A percentile compares a stretch with the other conserved stretches of the same genome.
Evolutionary conservation across 2,888 invertebrate genomes (phyloP).

Genomic region (Iselma pallidipennis): DNA sequence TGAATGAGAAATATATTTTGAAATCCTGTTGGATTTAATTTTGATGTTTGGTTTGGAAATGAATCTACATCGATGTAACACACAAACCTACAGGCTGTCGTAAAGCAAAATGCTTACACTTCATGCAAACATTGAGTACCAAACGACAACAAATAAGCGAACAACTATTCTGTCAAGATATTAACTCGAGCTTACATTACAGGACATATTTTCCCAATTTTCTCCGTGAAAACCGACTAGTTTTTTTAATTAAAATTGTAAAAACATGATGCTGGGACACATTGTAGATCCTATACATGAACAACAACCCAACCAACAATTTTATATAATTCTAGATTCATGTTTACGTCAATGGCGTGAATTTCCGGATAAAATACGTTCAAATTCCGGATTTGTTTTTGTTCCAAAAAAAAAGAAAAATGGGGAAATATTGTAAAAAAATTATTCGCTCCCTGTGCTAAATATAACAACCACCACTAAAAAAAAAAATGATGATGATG

Average conservation of each 20-base stretch:
- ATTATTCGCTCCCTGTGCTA: neutral
- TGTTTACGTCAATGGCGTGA: conserved; percentile 3
- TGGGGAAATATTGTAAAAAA: neutral
- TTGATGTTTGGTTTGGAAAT: neutral
- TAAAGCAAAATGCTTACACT: too few relatives aligned
- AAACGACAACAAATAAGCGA: too few relatives aligned
- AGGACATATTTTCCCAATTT: too few relatives aligned
- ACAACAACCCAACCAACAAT: conserved; percentile 10
- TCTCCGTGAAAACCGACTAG: neutral
- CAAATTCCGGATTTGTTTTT: neutral
- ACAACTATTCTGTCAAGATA: neutral
- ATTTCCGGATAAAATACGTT: conserved; percentile 8
- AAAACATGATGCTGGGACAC: neutral
- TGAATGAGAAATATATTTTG: neutral
- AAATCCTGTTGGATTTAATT: neutral
- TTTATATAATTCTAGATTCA: neutral
- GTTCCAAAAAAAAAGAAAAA: neutral
- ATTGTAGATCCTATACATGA: neutral
- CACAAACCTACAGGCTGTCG: too few relatives aligned
- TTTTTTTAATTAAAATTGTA: neutral
- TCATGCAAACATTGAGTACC: too few relatives aligned
- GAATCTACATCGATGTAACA: neutral
- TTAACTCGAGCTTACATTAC: too few relatives aligned
- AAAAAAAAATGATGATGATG: neutral
- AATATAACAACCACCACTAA: neutral